Base-by-base conservation (phyloP, 2,888 invertebrate genomes). In the Patella caerulea region DNA sequence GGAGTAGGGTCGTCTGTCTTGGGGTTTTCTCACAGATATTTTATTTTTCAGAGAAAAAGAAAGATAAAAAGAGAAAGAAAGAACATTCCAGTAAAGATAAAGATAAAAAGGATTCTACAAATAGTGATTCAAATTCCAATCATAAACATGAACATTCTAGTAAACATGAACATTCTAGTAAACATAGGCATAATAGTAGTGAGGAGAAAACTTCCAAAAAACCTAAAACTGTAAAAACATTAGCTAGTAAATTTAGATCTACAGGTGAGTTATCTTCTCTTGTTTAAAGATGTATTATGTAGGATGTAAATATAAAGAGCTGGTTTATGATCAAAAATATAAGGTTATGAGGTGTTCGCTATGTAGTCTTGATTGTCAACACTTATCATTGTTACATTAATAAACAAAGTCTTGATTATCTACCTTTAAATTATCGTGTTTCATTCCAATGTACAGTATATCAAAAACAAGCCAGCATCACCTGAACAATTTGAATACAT, bases 161-260 rank as follows among this genome's bases (percentile, higher is more conserved):
- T n/a, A 56, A 52, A 14, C 69, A 75, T 59, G 82, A 81, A 17
- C 55, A 45, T 74, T 73, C 54, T 19, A 71, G 70, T 24, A 72
- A 69, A 73, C 75, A 74, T 59, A 73, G 45, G 9, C 45, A 55
- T 74, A 81, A 78, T 52, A 74, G 80, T 71, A 82, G 77, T 72
- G 72, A 73, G 34, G 80, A 84, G 56, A 73, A 78, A 65, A 76
- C 74, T 19, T 83, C 83, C 70, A 87, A 85, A 80, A 93, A 97
- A 87, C 95, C 96, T 5, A 96, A 96, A 92, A 97, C 97, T 65
- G 97, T 97, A 0, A 98, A 97, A 94, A 95, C 96, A 19, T 96
- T 95, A 91, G 95, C 96, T 92, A 96, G 96, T 0, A 97, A 96
- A 92, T 97, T 97, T 93, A 94, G 98, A 84, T 96, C 96, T 74